These are phyloP conservation scores for Ardeotis arabs DNA, from an alignment of 2,113 vertebrate species.

Conservation along the genomic window DNA sequence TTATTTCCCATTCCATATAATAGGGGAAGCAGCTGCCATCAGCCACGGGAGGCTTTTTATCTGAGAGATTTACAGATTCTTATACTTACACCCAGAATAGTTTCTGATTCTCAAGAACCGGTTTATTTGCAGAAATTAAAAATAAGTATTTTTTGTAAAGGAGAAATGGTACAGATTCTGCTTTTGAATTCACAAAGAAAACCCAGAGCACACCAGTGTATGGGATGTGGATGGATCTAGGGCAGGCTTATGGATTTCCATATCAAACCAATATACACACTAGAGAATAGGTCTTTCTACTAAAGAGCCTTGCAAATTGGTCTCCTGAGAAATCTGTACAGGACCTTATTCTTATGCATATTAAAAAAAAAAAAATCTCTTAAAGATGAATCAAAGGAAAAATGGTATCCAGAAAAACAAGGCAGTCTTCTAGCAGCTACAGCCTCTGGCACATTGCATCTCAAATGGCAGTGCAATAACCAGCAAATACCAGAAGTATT, in stretches of 20 bases:
- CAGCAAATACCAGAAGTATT: not conserved
- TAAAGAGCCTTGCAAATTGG: conserved; percentile 71
- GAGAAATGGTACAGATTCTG: not conserved
- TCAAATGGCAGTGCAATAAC: not conserved
- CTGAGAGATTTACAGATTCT: conserved; percentile 24
- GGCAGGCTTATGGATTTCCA: conserved; percentile 68
- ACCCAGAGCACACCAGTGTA: not conserved
- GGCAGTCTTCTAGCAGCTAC: conserved; percentile 3
- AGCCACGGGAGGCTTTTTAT: conserved; percentile 37
- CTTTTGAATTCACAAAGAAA: conserved; percentile 37
- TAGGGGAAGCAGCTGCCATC: not conserved
- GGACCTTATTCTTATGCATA: conserved; percentile 60
- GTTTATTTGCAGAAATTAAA: conserved; percentile 21
- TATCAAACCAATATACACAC: conserved; percentile 71
- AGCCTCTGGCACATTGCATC: conserved; percentile 34
- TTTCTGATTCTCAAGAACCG: not conserved
- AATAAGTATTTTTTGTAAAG: not conserved
- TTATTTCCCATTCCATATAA: conserved; percentile 15
- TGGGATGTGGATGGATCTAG: conserved; percentile 44
- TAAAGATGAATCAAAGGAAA: conserved; percentile 65
- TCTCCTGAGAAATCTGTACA: conserved; percentile 65
- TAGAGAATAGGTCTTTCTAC: conserved; percentile 62
- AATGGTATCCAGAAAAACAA: conserved; percentile 40
- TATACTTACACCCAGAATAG: not conserved
- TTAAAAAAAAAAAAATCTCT: not conserved